Evolutionary conservation across 2,113 vertebrate species (phyloP), one percentile per base, ranked within the genome.

Genomic region (Petromus typicus): DNA sequence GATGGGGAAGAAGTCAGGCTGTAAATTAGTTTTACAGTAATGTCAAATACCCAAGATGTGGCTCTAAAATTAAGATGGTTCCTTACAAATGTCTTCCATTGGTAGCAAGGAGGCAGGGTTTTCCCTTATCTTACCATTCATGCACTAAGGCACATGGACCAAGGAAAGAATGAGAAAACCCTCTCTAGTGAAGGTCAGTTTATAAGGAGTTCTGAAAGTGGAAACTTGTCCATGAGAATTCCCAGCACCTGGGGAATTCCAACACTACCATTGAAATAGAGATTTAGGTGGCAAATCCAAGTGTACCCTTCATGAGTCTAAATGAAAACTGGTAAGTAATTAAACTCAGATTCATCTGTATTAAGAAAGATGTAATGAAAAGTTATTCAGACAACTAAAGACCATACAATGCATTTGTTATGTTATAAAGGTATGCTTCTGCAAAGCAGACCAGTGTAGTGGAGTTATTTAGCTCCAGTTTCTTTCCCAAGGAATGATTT

Each of bases 161-260:
- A 30, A 0, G 7, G 25, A 2, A 1, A 27, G 1, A 2, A 10
- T 51, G 3, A 89, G 20, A 17, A 2, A 64, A 2, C 2, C 27
- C 3, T 85, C 3, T 40, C 30, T 40, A 86, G 27, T 45, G 16
- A 91, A 63, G 3, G 14, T 0, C 1, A 37, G 67, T 83, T 45
- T 83, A 76, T 78, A 88, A 81, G 59, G 3, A 61, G 8, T 2
- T 78, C 1, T 22, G 8, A 82, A 86, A 93, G 40, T 5, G 13
- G 7, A 56, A 40, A 37, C 11, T 51, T 94, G 12, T 63, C 32
- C 69, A 13, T 20, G 94, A 34, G n/a, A 13, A 76, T 27, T 54
- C 43, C 0, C 30, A 75, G n/a, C 2, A 69, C 43, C 32, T n/a
- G 25, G 30, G 11, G 0, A 64, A 83, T 91, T 37, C 30, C 82